Percentiles rank a stretch among this genome's conserved stretches.
Conservation (phyloP, 2,797 vertebrate species). For the Gallinago nigripennis region DNA sequence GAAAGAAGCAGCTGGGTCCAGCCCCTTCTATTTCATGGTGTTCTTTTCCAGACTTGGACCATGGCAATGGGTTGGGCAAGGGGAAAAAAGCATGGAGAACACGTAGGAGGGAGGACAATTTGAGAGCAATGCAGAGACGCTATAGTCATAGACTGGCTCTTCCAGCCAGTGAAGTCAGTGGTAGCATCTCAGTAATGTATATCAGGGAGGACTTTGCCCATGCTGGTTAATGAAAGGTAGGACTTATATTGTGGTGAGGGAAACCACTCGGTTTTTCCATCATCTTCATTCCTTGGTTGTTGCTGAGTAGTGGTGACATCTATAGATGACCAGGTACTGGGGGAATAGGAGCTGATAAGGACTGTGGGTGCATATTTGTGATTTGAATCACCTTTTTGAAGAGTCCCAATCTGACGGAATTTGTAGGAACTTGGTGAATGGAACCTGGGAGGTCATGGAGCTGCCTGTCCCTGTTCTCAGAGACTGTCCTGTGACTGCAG, state of each 20-base stretch:
- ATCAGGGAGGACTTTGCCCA: neutral
- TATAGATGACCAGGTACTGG: neutral
- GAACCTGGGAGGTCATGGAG: neutral
- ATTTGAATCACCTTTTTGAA: neutral
- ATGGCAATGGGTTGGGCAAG: neutral
- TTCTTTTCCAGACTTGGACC: neutral
- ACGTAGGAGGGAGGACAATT: neutral
- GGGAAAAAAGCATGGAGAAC: neutral
- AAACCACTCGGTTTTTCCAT: neutral
- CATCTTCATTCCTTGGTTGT: neutral
- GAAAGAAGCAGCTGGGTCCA: neutral
- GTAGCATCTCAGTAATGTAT: neutral
- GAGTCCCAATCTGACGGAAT: neutral
- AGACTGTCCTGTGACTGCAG: neutral
- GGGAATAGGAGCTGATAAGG: neutral
- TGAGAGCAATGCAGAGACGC: neutral
- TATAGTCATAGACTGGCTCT: neutral
- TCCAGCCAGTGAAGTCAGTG: neutral
- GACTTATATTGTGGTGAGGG: rapidly evolving
- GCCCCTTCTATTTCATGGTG: neutral
- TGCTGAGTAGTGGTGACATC: neutral
- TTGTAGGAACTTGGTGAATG: neutral
- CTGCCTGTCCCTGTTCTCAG: neutral
- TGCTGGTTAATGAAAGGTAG: neutral
- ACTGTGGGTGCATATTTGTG: neutral